Evolutionary conservation across 2,113 vertebrate genomes (phyloP).

Genomic region (Glaucomys volans): DNA sequence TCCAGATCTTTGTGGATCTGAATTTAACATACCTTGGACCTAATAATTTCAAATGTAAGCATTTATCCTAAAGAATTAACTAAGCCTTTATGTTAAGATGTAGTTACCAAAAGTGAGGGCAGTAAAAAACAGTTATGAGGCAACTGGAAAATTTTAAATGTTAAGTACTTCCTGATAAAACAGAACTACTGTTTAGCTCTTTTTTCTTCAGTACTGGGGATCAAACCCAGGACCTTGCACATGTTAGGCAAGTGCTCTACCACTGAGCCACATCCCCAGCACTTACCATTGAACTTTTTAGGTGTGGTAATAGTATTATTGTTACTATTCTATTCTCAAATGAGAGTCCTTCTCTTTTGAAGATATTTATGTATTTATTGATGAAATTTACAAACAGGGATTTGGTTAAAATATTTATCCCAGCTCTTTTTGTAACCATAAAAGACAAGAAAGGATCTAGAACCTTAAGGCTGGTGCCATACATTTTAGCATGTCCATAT

Average conservation of each 20-base stretch:
- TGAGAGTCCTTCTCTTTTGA: neutral
- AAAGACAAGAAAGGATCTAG: neutral
- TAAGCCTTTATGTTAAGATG: neutral
- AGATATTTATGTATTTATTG: neutral
- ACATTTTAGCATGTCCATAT: neutral
- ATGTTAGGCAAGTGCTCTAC: no score
- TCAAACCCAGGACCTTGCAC: no score
- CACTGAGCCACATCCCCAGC: no score
- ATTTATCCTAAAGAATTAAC: neutral
- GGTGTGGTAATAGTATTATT: neutral
- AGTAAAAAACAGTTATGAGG: neutral
- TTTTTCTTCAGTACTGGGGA: no score
- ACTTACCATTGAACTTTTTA: neutral
- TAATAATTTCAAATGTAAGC: constrained; percentile 27
- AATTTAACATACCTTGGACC: neutral
- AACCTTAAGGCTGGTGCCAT: neutral
- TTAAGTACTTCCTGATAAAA: neutral
- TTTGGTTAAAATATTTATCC: constrained; percentile 10
- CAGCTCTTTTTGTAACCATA: neutral
- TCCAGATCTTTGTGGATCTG: neutral
- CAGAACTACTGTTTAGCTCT: neutral
- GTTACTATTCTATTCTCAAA: neutral
- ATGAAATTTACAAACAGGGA: neutral
- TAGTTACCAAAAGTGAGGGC: neutral
- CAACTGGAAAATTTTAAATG: neutral